A percentile compares a stretch with the other conserved stretches of the same genome.
These are phyloP conservation scores for Pheosia tremula DNA, from an alignment of 2,888 invertebrate genomes.

Conservation along the genomic window DNA sequence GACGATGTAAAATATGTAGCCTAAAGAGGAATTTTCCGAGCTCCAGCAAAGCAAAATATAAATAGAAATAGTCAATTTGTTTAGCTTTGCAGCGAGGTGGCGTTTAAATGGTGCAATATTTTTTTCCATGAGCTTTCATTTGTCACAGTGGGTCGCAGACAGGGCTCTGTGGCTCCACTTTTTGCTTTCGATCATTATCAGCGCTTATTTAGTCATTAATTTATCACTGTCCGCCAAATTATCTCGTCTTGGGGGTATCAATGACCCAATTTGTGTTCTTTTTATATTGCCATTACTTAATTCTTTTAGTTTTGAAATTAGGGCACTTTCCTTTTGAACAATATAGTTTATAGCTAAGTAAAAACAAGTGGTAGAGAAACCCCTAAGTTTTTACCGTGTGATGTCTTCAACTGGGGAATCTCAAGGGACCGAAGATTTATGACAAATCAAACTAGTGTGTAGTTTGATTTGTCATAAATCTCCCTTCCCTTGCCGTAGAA, in stretches of 20 bases:
- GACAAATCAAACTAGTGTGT: no score
- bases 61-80: slow-evolving; percentile 64
- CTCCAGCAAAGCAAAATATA: slow-evolving; percentile 25
- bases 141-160: slow-evolving; percentile 53
- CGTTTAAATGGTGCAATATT: slow-evolving; percentile 70
- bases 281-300: slow-evolving; percentile 11
- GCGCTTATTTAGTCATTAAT: slow-evolving; percentile 78
- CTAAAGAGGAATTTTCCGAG: slow-evolving; percentile 17
- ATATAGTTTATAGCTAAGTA: background rate
- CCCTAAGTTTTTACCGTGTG: no score
- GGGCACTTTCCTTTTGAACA: background rate
- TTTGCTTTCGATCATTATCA: slow-evolving; percentile 73
- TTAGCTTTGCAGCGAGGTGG: slow-evolving; percentile 60
- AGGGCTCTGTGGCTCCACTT: slow-evolving; percentile 50
- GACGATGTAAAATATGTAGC: slow-evolving; percentile 15
- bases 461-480: no score
- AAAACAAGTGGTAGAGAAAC: no score
- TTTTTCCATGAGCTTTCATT: slow-evolving; percentile 66
- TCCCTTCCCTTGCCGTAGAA: no score
- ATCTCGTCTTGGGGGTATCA: slow-evolving; percentile 54
- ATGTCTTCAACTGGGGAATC: no score
- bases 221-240: slow-evolving; percentile 75
- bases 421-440: no score
- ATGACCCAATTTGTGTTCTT: slow-evolving; percentile 48
- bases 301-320: background rate